These are phyloP conservation scores for Drosophila sproati DNA, from an alignment of 1,140 invertebrate species.

Conservation along the genomic window DNA sequence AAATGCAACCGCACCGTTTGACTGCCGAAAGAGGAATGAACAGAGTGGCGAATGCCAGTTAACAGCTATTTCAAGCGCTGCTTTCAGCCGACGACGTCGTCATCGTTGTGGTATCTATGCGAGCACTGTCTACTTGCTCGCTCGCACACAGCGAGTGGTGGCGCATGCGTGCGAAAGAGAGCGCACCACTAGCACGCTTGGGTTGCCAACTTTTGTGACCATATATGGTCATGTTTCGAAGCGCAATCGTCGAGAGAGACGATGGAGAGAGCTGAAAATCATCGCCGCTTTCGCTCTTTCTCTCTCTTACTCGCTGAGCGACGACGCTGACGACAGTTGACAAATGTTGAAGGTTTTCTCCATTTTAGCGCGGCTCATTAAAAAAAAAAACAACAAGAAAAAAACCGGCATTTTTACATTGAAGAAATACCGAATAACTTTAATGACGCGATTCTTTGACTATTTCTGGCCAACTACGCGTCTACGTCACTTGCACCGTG, in stretches of 20 bases:
- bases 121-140: conserved; percentile 20
- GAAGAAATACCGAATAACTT: conserved; percentile 49
- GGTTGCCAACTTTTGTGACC: conserved; percentile 80
- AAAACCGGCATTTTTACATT: conserved; percentile 62
- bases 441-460: conserved; percentile 63
- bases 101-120: conserved; percentile 14
- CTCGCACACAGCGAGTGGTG: conserved; percentile 34
- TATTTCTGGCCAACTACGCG: conserved; percentile 41
- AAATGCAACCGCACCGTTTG: conserved; percentile 67
- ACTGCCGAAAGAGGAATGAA: conserved; percentile 79
- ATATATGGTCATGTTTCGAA: conserved; percentile 84
- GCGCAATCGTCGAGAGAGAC: conserved; percentile 55
- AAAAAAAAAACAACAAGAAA: conserved; percentile 44
- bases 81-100: conserved; percentile 36
- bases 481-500: conserved; percentile 58
- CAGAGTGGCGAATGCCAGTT: conserved; percentile 68
- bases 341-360: conserved; percentile 66
- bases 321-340: conserved; percentile 20
- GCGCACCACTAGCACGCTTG: conserved; percentile 51
- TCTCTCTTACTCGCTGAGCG: conserved; percentile 30
- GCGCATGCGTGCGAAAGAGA: conserved; percentile 67
- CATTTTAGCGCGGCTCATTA: conserved; percentile 64
- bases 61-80: conserved; percentile 68
- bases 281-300: conserved; percentile 65
- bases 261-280: conserved; percentile 49